Evolutionary conservation across 2,888 invertebrate genomes (phyloP).

Genomic region (Nemoura dubitans): DNA sequence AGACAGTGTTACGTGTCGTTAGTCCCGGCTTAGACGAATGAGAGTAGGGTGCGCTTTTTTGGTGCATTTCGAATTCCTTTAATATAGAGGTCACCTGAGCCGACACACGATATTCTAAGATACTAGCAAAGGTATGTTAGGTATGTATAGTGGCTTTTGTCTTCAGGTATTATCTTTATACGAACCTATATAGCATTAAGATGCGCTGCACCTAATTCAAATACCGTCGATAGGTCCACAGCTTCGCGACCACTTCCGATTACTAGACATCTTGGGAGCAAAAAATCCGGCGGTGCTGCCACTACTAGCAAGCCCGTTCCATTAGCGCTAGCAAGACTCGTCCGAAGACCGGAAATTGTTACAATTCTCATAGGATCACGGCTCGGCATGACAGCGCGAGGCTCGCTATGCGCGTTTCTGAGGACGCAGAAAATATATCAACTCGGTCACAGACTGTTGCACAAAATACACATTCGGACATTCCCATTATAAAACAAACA

Average conservation of each 20-base stretch:
- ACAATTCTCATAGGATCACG: slow-evolving; percentile 36
- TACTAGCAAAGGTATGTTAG: background rate
- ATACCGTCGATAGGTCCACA: background rate
- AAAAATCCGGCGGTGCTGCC: background rate
- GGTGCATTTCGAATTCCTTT: background rate
- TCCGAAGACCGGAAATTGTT: slow-evolving; percentile 45
- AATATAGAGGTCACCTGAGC: background rate
- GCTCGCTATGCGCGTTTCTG: background rate
- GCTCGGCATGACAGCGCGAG: no score
- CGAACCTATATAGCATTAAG: background rate
- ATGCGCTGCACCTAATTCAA: background rate
- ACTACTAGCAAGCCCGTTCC: background rate
- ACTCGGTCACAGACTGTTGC: background rate
- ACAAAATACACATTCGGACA: slow-evolving; percentile 10
- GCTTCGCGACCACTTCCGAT: background rate
- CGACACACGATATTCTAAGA: background rate
- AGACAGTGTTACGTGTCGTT: no score
- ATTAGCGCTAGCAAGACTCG: slow-evolving; percentile 1
- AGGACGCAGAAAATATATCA: background rate
- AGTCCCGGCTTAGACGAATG: no score
- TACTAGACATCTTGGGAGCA: background rate
- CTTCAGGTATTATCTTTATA: no score
- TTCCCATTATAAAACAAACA: slow-evolving; percentile 26
- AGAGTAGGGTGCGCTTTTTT: background rate
- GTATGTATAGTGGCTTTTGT: background rate